phyloP scores from a whole-genome alignment of 2,888 invertebrate genomes.

The Caenorhabditis becei region DNA sequence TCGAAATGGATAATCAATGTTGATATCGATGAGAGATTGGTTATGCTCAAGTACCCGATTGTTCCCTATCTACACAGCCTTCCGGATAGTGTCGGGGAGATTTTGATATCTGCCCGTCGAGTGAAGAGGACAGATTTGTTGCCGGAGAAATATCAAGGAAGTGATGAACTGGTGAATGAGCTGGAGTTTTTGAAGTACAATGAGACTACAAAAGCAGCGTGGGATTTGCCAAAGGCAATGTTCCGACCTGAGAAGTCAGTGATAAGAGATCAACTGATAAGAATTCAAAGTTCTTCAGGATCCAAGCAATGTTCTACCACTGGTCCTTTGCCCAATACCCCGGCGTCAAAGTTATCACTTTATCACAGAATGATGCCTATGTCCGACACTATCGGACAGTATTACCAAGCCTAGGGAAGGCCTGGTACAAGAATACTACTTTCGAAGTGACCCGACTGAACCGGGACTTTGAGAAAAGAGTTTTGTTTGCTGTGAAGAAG shows the following conservation, averaged over 20 bases:
- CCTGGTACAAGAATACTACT: neutral
- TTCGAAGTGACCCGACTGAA: neutral
- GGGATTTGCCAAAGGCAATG: neutral
- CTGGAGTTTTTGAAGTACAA: constrained; percentile 5
- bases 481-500: neutral
- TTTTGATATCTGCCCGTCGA: neutral
- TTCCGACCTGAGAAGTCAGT: constrained; percentile 8
- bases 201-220: neutral
- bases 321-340: constrained; percentile 11
- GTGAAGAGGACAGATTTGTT: neutral
- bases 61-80: neutral
- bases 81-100: neutral
- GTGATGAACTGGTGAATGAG: neutral
- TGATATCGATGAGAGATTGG: constrained; percentile 30
- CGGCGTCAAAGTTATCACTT: neutral
- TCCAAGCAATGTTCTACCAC: constrained; percentile 10
- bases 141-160: neutral
- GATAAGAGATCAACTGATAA: neutral
- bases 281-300: neutral
- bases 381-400: constrained; percentile 7
- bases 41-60: neutral
- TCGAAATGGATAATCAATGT: constrained; percentile 37
- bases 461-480: neutral
- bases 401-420: neutral
- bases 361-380: neutral